Percentiles rank a stretch among this genome's conserved stretches.
Conservation (phyloP, 2,888 invertebrate genomes). For the Cheilosia variabilis region DNA sequence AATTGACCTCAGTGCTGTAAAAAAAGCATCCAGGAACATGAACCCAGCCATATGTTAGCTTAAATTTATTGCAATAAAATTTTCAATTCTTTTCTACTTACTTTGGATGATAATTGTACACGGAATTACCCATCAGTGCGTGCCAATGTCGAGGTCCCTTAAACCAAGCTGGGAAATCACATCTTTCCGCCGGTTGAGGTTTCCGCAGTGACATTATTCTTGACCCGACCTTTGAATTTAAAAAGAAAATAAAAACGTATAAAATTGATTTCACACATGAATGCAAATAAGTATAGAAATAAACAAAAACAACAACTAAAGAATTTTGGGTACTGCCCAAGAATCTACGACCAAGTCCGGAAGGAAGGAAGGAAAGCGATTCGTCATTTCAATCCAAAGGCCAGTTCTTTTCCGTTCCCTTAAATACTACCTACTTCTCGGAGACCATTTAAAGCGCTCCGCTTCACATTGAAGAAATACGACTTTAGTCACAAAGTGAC, state of each 20-base stretch:
- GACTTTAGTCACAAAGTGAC: constrained; percentile 69
- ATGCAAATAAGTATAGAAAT: constrained; percentile 33
- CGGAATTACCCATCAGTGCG: constrained; percentile 92
- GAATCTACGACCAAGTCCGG: constrained; percentile 14
- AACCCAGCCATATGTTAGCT: background rate
- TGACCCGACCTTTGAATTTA: constrained; percentile 82
- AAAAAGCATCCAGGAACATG: too few species aligned
- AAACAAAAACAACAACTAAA: constrained; percentile 49
- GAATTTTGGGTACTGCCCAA: constrained; percentile 48
- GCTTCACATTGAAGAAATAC: constrained; percentile 14
- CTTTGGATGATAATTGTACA: constrained; percentile 93
- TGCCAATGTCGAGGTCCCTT: constrained; percentile 94
- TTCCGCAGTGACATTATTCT: constrained; percentile 84
- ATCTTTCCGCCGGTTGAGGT: constrained; percentile 84
- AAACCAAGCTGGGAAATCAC: constrained; percentile 95
- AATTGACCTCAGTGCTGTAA: too few species aligned
- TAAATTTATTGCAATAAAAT: background rate
- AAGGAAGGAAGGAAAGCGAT: constrained; percentile 52
- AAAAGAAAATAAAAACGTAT: constrained; percentile 45
- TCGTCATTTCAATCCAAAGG: constrained; percentile 50
- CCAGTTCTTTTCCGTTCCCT: constrained; percentile 7
- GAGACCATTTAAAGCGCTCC: constrained; percentile 35
- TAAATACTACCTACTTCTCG: constrained; percentile 22
- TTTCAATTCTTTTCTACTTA: constrained; percentile 78
- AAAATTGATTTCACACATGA: constrained; percentile 70